Conservation (phyloP, 2,888 invertebrate species). For the Melinopterus prodromus region DNA sequence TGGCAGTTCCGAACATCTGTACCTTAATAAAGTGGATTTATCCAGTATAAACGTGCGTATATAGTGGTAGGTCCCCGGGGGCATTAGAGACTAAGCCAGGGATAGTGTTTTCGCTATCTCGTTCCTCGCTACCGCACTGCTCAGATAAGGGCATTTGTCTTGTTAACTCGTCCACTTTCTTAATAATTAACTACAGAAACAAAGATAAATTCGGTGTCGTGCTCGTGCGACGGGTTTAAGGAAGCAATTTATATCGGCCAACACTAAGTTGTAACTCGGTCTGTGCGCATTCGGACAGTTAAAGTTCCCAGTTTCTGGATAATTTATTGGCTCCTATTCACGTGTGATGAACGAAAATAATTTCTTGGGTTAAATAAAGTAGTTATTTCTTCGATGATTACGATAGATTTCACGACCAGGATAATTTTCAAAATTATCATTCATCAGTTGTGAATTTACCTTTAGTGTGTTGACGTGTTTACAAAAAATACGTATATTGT, state of each 20-base stretch:
- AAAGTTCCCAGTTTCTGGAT: constrained; percentile 11
- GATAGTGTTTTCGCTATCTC: constrained; percentile 11
- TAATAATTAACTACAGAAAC: constrained; percentile 36
- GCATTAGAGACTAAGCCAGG: constrained; percentile 20
- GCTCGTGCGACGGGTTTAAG: constrained; percentile 26
- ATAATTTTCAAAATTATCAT: too few species aligned
- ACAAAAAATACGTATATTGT: too few species aligned
- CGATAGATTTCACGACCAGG: too few species aligned
- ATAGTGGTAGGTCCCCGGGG: constrained; percentile 16
- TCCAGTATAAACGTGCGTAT: constrained; percentile 28
- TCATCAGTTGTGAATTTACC: too few species aligned
- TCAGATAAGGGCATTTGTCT: constrained; percentile 27
- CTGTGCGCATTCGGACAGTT: constrained; percentile 6
- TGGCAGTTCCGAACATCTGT: constrained; percentile 24
- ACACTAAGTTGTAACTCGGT: constrained; percentile 10
- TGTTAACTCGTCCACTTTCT: constrained; percentile 33
- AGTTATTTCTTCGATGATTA: not conserved
- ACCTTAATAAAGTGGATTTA: constrained; percentile 32
- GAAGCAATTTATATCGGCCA: constrained; percentile 30
- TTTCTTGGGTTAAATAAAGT: not conserved
- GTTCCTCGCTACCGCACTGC: constrained; percentile 12
- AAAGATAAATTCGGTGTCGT: constrained; percentile 34
- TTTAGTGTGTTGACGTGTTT: too few species aligned
- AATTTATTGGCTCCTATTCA: not conserved
- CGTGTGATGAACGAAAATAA: not conserved